Evolutionary conservation across 2,113 vertebrate species (phyloP).

Genomic region (Trochalopteron elliotii): DNA sequence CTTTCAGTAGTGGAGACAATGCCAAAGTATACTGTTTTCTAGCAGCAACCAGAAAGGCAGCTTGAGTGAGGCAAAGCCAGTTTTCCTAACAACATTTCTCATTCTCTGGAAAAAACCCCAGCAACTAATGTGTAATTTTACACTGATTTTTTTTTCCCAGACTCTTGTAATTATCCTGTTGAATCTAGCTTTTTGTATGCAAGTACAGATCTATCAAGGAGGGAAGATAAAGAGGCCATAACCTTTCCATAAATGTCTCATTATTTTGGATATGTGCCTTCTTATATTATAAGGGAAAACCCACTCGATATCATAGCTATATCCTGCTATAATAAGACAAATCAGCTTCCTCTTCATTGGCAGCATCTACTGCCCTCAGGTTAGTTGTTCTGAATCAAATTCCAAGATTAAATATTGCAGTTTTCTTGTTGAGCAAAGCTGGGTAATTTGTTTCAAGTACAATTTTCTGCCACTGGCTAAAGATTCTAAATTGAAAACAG

Average conservation of each 20-base stretch:
- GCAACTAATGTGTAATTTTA: neutral
- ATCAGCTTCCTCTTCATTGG: neutral
- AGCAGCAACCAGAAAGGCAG: neutral
- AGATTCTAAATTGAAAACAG: neutral
- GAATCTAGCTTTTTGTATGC: neutral
- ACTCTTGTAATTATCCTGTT: neutral
- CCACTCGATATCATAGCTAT: neutral
- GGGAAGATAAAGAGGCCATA: neutral
- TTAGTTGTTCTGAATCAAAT: constrained; percentile 2
- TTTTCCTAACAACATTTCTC: neutral
- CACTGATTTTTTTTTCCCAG: neutral
- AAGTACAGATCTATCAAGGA: neutral
- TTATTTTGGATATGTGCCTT: neutral
- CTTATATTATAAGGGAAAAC: neutral
- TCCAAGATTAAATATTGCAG: neutral
- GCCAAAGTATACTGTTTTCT: neutral
- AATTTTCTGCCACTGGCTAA: neutral
- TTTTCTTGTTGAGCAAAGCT: neutral
- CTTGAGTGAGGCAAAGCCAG: neutral
- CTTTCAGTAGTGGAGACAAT: neutral
- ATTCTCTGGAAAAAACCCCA: neutral
- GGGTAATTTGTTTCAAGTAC: constrained; percentile 23
- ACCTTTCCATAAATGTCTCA: neutral
- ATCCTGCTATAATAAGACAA: neutral
- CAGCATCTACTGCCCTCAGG: neutral